A percentile compares a stretch with the other conserved stretches of the same genome.
These are phyloP conservation scores for Sinocyclocheilus anophthalmus DNA, from an alignment of 2,113 vertebrate species.

Conservation along the genomic window DNA sequence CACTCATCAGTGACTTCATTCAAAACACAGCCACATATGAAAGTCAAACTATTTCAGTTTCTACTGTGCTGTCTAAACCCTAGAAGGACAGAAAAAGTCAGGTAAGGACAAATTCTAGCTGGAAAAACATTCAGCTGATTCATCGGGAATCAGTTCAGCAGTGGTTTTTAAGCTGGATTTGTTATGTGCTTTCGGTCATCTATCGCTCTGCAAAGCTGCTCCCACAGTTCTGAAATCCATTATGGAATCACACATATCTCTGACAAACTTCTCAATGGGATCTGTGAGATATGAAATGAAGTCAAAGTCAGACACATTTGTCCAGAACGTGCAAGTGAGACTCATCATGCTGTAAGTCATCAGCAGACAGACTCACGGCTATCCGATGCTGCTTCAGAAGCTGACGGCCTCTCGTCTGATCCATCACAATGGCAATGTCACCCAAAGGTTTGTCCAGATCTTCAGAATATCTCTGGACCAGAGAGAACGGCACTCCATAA, in stretches of 20 bases:
- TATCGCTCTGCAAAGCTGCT: neutral
- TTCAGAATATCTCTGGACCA: constrained; percentile 84
- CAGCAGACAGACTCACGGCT: constrained; percentile 75
- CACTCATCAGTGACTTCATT: neutral
- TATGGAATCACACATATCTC: constrained; percentile 82
- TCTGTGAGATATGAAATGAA: constrained; percentile 67
- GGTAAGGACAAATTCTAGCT: neutral
- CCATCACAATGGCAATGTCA: constrained; percentile 79
- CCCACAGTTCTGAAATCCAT: neutral
- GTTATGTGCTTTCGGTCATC: neutral
- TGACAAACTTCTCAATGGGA: constrained; percentile 82
- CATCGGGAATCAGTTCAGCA: neutral
- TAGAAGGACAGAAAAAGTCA: neutral
- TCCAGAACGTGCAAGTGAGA: neutral
- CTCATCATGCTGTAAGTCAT: neutral
- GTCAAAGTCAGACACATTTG: neutral
- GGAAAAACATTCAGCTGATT: neutral
- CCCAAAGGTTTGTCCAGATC: constrained; percentile 78
- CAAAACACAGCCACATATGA: neutral
- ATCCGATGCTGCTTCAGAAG: constrained; percentile 85
- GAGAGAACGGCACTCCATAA: constrained; percentile 82
- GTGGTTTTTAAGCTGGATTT: neutral
- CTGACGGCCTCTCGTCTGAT: constrained; percentile 81
- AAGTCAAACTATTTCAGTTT: neutral
- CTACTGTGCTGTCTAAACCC: neutral